Base-by-base conservation (phyloP, 2,888 invertebrate genomes). In the Desoria tigrina region DNA sequence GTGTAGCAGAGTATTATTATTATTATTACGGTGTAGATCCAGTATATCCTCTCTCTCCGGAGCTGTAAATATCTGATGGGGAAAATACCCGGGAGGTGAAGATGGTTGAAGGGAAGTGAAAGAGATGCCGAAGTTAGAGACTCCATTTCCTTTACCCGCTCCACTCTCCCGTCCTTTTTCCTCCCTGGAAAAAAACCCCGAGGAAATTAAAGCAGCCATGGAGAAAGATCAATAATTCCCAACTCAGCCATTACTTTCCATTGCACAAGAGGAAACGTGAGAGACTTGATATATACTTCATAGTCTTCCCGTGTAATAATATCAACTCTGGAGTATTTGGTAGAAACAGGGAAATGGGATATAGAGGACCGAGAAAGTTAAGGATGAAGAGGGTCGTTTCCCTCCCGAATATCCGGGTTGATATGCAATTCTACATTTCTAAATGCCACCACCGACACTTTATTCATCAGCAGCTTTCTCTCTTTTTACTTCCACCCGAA, bases 141-240 rank as follows among this genome's bases (percentile, higher is more conserved):
- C 69, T 69, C 65, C 69, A 69, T 69, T 69, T 69, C 62, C 68
- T 65, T 61, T 66, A 56, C n/a, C 63, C 56, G 60, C 57, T 61
- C 42, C 53, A 56, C 63, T 57, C 57, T 54, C 28, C 9, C 28
- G 32, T 65, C 61, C 63, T 60, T 61, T 58, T 69, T 68, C 50
- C 67, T 65, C 42, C 66, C 66, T 62, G 63, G 50, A 68, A 69
- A 68, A 71, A 32, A 71, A 68, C 61, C 66, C 68, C 61, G 71
- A 71, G 68, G 71, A 71, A 68, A 71, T 71, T 71, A 66, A 64
- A 71, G 61, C 55, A 68, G 68, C 27, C 42, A 51, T 45, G 58
- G 63, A 51, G 63, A 61, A 69, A 68, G 68, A 71, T 71, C 71
- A 71, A 71, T 71, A 71, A 61, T 21, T 68, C 63, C 68, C 66